phyloP scores from a whole-genome alignment of 2,797 vertebrate genomes.

The Crocodylus rhombifer region DNA sequence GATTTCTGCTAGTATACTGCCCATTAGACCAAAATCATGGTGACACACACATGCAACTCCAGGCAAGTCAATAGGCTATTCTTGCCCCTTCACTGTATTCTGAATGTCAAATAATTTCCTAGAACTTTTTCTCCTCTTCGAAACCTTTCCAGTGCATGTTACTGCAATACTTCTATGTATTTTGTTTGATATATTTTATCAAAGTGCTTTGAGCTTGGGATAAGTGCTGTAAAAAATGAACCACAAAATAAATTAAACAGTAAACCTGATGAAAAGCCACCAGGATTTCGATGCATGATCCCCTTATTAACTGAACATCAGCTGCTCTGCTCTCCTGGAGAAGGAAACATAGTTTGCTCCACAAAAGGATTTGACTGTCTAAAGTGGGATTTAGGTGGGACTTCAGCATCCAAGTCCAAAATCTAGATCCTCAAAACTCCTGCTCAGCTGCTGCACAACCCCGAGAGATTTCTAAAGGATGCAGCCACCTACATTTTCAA shows the following conservation, averaged over 20 bases:
- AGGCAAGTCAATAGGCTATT: too few species aligned
- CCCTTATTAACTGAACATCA: not conserved
- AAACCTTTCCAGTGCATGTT: not conserved
- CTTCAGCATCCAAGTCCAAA: too few species aligned
- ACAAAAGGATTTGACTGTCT: too few species aligned
- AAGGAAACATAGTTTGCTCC: not conserved
- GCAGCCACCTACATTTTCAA: too few species aligned
- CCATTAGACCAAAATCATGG: too few species aligned
- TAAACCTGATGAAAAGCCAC: not conserved
- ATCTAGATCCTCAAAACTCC: too few species aligned
- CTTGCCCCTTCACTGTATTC: too few species aligned
- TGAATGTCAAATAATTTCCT: not conserved
- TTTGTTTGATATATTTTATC: not conserved
- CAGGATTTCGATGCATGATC: not conserved
- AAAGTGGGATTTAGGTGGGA: too few species aligned
- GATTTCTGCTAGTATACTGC: too few species aligned
- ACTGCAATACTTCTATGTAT: not conserved
- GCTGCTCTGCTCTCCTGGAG: not conserved
- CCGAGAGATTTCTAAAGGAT: too few species aligned
- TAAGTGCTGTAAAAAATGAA: not conserved
- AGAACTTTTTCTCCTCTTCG: not conserved
- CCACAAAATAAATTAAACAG: not conserved
- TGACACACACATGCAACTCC: too few species aligned
- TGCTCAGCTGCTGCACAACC: too few species aligned
- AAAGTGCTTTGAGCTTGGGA: not conserved